These are phyloP conservation scores for Notolabrus celidotus DNA, from an alignment of 2,797 vertebrate species.

Conservation along the genomic window DNA sequence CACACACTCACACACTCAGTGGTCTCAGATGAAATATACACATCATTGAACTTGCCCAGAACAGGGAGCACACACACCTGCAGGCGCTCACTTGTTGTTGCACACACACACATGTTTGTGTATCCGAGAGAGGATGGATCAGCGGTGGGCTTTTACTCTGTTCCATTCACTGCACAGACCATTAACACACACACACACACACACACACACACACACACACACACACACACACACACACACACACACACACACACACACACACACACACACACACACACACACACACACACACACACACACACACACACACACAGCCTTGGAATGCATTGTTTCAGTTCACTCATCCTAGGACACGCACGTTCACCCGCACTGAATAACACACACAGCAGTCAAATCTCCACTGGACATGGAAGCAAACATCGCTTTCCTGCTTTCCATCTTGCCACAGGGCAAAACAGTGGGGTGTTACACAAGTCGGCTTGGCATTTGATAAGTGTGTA, in stretches of 20 bases:
- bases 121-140: slow-evolving; percentile 47
- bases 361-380: slow-evolving; percentile 32
- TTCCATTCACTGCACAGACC: slow-evolving; percentile 63
- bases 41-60: slow-evolving; percentile 23
- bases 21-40: slow-evolving; percentile 34
- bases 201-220: slow-evolving; percentile 22
- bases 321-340: slow-evolving; percentile 42
- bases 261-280: slow-evolving; percentile 25
- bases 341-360: slow-evolving; percentile 21
- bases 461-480: slow-evolving; percentile 13
- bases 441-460: slow-evolving; percentile 29
- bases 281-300: slow-evolving; percentile 17
- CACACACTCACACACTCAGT: slow-evolving; percentile 14
- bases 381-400: slow-evolving; percentile 34
- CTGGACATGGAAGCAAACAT: slow-evolving; percentile 48
- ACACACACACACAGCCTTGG: slow-evolving; percentile 29
- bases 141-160: slow-evolving; percentile 52
- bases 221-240: slow-evolving; percentile 17
- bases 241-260: slow-evolving; percentile 19
- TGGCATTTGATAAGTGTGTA: neutral
- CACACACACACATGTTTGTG: slow-evolving; percentile 27
- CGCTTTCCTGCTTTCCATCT: slow-evolving; percentile 34
- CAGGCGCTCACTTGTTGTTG: slow-evolving; percentile 31
- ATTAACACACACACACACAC: slow-evolving; percentile 36
- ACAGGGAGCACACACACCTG: slow-evolving; percentile 36